Base-by-base conservation (phyloP, 2,888 invertebrate genomes). In the Spodoptera picta region DNA sequence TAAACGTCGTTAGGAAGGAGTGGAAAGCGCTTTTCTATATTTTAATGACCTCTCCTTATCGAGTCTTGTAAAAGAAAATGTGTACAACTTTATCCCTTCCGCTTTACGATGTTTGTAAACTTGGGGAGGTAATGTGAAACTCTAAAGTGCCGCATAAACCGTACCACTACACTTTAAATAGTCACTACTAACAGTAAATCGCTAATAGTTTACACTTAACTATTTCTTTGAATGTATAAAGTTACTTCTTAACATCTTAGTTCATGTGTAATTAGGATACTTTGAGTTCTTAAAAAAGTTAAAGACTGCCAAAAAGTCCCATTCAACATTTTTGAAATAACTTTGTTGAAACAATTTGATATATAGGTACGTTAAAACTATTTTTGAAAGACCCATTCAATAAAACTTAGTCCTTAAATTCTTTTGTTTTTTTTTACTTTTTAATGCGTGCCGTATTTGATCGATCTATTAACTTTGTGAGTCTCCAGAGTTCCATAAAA, bases 141-240 rank as follows among this genome's bases (percentile, higher is more conserved):
- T 45, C 54, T 69, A 36, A 36, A 69, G 36, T 47, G 50, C 41
- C 54, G 23, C 63, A 54, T 70, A 55, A 67, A 67, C 49, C 63
- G 41, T 46, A 55, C 43, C 55, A 42, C 43, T 63, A 42, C 50
- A 67, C 54, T 44, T 47, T 41, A 54, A 69, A 51, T 69, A 11
- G 63, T 54, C 46, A 14, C 41, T 50, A 67, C 54, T 67, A 50
- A 69, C 70, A 62, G 50, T 55, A 67, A 67, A 69, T 55, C 43
- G 64, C 36, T 47, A 43, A 53, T 36, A 54, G 41, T 67, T 69
- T 41, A 70, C 23, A 47, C 64, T 50, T 11, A 46, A 50, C 53
- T 69, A 50, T 69, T n/a, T 50, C 53, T 46, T 69, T 54, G 23
- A 50, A 42, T 19, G 31, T 42, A 9, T 55, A 45, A 53, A 54